phyloP scores from a whole-genome alignment of 1,140 invertebrate genomes.

The Danaus melanippus region DNA sequence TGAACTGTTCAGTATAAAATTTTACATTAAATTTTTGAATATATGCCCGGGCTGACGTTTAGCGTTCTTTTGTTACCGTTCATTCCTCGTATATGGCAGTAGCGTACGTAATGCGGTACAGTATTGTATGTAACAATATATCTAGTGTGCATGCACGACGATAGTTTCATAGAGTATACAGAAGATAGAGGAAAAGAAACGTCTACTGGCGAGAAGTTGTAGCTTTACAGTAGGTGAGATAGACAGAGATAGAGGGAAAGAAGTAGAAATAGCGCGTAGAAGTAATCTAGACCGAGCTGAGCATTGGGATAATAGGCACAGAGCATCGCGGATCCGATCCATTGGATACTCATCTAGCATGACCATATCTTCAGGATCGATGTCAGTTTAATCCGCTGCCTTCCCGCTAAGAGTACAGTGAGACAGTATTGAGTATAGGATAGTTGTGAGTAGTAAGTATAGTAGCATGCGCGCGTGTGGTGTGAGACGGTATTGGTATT shows the following conservation, averaged over 20 bases:
- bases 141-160: conserved; percentile 72
- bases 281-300: conserved; percentile 54
- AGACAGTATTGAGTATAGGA: conserved; percentile 65
- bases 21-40: conserved; percentile 36
- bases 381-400: conserved; percentile 48
- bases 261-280: conserved; percentile 60
- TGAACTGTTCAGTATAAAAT: conserved; percentile 45
- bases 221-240: conserved; percentile 65
- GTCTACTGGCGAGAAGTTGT: conserved; percentile 65
- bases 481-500: conserved; percentile 76
- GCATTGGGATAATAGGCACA: conserved; percentile 54
- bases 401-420: conserved; percentile 63
- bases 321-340: conserved; percentile 51
- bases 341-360: conserved; percentile 39
- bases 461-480: conserved; percentile 67
- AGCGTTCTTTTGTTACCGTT: conserved; percentile 54
- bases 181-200: conserved; percentile 65
- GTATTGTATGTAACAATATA: conserved; percentile 67
- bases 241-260: conserved; percentile 61
- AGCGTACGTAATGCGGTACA: conserved; percentile 58
- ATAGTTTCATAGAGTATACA: conserved; percentile 64
- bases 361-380: conserved; percentile 56
- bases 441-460: conserved; percentile 59
- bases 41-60: conserved; percentile 41
- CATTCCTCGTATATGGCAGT: conserved; percentile 50